phyloP scores from a whole-genome alignment of 2,797 vertebrate genomes.

The Arrhamphus sclerolepis region DNA sequence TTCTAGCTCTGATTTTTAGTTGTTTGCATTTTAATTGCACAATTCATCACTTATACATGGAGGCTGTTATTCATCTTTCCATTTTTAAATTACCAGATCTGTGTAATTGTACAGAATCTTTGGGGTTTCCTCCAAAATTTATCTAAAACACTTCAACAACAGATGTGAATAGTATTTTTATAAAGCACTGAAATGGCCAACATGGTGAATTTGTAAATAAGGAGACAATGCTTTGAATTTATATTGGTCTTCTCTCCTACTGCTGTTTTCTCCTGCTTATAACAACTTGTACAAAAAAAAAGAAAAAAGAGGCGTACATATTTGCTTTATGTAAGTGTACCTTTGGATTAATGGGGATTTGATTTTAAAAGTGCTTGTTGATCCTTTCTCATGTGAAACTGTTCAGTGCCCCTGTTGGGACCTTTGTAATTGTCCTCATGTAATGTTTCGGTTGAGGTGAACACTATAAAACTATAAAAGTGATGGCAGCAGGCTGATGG shows the following conservation, averaged over 20 bases:
- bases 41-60: conserved; percentile 45
- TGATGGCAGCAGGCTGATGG: background rate
- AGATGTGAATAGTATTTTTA: conserved; percentile 99
- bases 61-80: conserved; percentile 22
- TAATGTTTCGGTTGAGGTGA: conserved; percentile 70
- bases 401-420: conserved; percentile 72
- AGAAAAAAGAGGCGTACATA: conserved; percentile 69
- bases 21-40: conserved; percentile 56
- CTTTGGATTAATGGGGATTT: conserved; percentile 80
- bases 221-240: conserved; percentile 77
- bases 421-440: conserved; percentile 82
- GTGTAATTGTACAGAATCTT: conserved; percentile 74
- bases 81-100: conserved; percentile 49
- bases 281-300: conserved; percentile 70
- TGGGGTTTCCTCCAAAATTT: conserved; percentile 61
- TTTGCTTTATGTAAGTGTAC: conserved; percentile 88
- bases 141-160: conserved; percentile 85
- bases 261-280: conserved; percentile 83
- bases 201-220: conserved; percentile 92
- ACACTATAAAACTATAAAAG: conserved; percentile 28
- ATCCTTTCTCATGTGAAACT: conserved; percentile 54
- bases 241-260: conserved; percentile 74
- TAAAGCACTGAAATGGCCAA: conserved; percentile 90
- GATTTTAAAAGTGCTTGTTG: conserved; percentile 78
- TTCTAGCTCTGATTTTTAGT: conserved; percentile 14